Percentiles rank a stretch among this genome's conserved stretches.
These are phyloP conservation scores for Neodiprion virginianus DNA, from an alignment of 1,140 invertebrate species.

Conservation along the genomic window DNA sequence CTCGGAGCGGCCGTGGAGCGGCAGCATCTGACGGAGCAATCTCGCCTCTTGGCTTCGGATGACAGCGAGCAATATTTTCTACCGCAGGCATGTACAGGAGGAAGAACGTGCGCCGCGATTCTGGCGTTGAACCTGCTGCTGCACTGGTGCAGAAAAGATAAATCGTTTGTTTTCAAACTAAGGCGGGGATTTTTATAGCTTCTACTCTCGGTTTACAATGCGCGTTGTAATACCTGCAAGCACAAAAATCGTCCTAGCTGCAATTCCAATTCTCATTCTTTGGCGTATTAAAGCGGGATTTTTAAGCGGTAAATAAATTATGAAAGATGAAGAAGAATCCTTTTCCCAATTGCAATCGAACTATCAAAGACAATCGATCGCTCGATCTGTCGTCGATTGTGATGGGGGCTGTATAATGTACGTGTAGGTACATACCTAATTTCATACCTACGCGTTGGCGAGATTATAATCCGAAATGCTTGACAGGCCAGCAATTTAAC, in stretches of 20 bases:
- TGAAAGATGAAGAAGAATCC: too few relatives aligned
- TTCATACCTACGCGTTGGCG: background rate
- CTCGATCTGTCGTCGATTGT: too few relatives aligned
- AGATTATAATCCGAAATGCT: background rate
- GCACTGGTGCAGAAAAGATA: conserved; percentile 52
- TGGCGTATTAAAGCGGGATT: too few relatives aligned
- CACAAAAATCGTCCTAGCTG: too few relatives aligned
- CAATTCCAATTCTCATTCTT: too few relatives aligned
- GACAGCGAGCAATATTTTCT: conserved; percentile 44
- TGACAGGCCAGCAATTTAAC: background rate
- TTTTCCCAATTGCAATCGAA: too few relatives aligned
- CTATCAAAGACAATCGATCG: too few relatives aligned
- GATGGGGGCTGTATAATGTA: too few relatives aligned
- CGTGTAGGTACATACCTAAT: too few relatives aligned
- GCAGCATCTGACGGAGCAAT: conserved; percentile 27
- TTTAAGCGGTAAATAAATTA: too few relatives aligned
- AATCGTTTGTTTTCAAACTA: conserved; percentile 52
- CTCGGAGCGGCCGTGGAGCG: conserved; percentile 18
- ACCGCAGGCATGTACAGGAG: background rate
- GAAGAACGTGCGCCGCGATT: conserved; percentile 33
- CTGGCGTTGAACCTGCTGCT: conserved; percentile 36
- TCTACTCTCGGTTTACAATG: too few relatives aligned
- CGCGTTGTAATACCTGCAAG: too few relatives aligned
- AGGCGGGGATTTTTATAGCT: conserved; percentile 19
- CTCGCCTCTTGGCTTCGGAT: conserved; percentile 25